Evolutionary conservation across 2,888 invertebrate species (phyloP).

Genomic region (Acleris sparsana): DNA sequence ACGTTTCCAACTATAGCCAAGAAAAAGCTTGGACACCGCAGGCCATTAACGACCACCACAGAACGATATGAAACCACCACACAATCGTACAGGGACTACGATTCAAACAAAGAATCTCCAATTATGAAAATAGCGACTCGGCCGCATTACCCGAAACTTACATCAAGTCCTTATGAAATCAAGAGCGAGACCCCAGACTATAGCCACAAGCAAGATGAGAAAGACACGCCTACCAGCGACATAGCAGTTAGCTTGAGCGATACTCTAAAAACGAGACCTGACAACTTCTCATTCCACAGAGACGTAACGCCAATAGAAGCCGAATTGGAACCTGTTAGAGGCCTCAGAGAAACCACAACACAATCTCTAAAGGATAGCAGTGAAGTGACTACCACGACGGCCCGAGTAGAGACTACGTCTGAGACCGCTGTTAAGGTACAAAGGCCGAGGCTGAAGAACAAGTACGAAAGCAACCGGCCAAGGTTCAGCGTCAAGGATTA

Average conservation of each 20-base stretch:
- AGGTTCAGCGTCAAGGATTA: conserved; percentile 91
- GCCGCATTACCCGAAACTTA: conserved; percentile 57
- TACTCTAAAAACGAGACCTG: conserved; percentile 55
- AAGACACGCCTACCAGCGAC: conserved; percentile 80
- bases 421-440: conserved; percentile 56
- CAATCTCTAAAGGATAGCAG: conserved; percentile 51
- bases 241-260: conserved; percentile 69
- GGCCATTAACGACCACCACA: conserved; percentile 61
- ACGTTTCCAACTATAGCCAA: conserved; percentile 72
- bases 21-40: conserved; percentile 69
- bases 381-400: conserved; percentile 53
- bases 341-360: conserved; percentile 55
- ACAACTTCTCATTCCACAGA: conserved; percentile 74
- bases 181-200: conserved; percentile 70
- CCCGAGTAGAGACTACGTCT: conserved; percentile 60
- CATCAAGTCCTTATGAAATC: conserved; percentile 55
- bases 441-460: conserved; percentile 75
- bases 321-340: conserved; percentile 59
- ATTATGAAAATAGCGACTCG: conserved; percentile 81
- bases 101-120: conserved; percentile 68
- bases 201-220: conserved; percentile 79
- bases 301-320: conserved; percentile 73
- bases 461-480: conserved; percentile 86
- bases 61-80: conserved; percentile 70
- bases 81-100: conserved; percentile 54